phyloP scores from a whole-genome alignment of 2,888 invertebrate species.

The Eupithecia centaureata region DNA sequence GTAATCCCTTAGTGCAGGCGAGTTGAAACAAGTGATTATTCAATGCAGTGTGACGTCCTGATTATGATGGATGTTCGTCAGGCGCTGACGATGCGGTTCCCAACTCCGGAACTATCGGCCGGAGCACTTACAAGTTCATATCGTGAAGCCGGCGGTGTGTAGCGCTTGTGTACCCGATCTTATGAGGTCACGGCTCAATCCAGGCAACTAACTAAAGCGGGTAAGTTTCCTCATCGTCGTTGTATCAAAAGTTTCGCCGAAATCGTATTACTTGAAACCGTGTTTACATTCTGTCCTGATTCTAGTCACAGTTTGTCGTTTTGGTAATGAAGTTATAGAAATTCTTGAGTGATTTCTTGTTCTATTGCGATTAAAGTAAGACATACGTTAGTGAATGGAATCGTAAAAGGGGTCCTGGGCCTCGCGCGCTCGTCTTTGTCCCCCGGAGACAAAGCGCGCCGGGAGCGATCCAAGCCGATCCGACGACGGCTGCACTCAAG shows the following conservation, averaged over 20 bases:
- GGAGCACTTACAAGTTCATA: neutral
- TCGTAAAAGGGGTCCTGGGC: neutral
- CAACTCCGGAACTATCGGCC: slow-evolving; percentile 1
- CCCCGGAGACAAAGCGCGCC: neutral
- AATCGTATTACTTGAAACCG: neutral
- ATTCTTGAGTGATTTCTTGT: neutral
- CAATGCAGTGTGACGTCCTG: neutral
- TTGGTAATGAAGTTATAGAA: neutral
- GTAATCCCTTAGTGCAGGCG: neutral
- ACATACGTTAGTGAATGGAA: neutral
- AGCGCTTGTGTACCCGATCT: neutral
- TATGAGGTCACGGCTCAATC: neutral
- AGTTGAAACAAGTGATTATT: slow-evolving; percentile 2
- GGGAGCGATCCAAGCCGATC: neutral
- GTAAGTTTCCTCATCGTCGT: neutral
- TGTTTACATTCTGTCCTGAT: neutral
- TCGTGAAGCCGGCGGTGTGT: neutral
- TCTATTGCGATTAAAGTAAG: neutral
- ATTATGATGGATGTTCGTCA: neutral
- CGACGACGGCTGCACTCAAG: neutral
- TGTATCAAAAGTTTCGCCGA: neutral
- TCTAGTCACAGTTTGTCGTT: neutral
- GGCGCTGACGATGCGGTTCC: neutral
- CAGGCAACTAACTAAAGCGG: neutral
- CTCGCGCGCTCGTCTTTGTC: neutral